Percentiles rank a stretch among this genome's conserved stretches.
phyloP scores from a whole-genome alignment of 2,797 vertebrate genomes.

The Falco novaeseelandiae region DNA sequence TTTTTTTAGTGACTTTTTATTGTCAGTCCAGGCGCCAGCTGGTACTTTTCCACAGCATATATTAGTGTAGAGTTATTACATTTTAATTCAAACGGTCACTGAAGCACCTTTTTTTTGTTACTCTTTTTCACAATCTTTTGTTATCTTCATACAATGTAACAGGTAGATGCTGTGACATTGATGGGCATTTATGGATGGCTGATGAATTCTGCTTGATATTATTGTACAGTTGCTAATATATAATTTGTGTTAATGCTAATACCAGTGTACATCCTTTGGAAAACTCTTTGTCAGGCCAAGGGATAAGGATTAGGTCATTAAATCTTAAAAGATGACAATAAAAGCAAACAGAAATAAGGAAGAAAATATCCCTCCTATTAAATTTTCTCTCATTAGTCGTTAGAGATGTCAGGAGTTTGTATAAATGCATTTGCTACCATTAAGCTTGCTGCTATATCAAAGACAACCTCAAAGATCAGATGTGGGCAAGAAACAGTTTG shows the following conservation, averaged over 20 bases:
- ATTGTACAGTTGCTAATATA: neutral
- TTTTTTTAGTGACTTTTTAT: neutral
- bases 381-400: neutral
- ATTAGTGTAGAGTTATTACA: neutral
- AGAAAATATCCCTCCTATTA: neutral
- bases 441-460: neutral
- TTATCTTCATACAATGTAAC: neutral
- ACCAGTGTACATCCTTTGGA: neutral
- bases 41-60: neutral
- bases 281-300: neutral
- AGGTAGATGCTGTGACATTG: neutral
- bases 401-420: neutral
- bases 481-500: neutral
- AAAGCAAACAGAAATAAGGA: neutral
- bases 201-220: neutral
- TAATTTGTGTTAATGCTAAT: neutral
- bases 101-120: neutral
- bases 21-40: neutral
- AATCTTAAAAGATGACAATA: neutral
- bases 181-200: neutral
- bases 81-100: neutral
- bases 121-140: neutral
- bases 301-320: neutral
- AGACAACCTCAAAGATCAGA: neutral
- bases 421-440: neutral